Base-by-base conservation (phyloP, 2,113 vertebrate species). In the Oplegnathus fasciatus region DNA sequence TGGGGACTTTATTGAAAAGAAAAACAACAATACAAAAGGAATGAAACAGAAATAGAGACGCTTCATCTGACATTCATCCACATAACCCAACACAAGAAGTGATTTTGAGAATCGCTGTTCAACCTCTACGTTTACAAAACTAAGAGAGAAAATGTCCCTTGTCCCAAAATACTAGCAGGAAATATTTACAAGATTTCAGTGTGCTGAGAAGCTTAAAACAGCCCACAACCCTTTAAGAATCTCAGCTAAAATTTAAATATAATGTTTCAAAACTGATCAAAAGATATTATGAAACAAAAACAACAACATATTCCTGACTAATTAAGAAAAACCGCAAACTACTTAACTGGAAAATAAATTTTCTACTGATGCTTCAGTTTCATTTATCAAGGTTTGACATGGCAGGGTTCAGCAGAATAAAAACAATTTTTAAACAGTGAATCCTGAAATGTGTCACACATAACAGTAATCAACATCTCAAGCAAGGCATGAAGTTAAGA, bases 1-100 rank as follows among this genome's bases (percentile, higher is more conserved):
- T 74, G 67, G 32, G n/a, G 1, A 61, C 46, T 81, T 86, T 86
- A 86, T 86, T 82, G 6, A 54, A 82, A 57, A 69, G 22, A 54
- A 46, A 78, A 66, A 26, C 3, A 26, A 0, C 67, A 74, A 24
- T n/a, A 65, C 15, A 75, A 58, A 79, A 42, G 11, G 3, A 37
- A 42, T 6, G 6, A 54, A 48, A 72, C 0, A 78, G 17, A 60
- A 14, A n/a, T n/a, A n/a, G n/a, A n/a, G n/a, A n/a, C n/a, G n/a
- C 37, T 48, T 54, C 1, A 64, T 54, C 11, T 64, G 40, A 69
- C 24, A 40, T 52, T 61, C 0, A 61, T n/a, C n/a, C n/a, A 2
- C 1, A 4, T 30, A 1, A 20, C 9, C 4, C 1, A 26, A 58
- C 22, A 57, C 17, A 46, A 18, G 1, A 54, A 11, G 0, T n/a